Evolutionary conservation across 2,888 invertebrate species (phyloP).

Genomic region (Molorchus minor): DNA sequence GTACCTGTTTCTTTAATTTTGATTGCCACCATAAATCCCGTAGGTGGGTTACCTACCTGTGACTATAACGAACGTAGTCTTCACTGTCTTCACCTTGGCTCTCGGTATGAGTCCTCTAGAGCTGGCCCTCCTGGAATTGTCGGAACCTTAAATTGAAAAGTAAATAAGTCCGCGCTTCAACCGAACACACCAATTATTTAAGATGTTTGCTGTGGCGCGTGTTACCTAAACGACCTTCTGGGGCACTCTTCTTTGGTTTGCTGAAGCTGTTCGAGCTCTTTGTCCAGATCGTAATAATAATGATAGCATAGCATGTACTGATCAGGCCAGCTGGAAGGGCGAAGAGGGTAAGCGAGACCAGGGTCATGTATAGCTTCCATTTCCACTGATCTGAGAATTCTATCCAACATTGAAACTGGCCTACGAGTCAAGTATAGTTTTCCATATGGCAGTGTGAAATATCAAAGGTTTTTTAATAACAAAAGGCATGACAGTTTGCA

Average conservation of each 20-base stretch:
- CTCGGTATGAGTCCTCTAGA: conserved; percentile 92
- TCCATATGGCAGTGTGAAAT: no score
- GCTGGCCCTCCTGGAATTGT: conserved; percentile 77
- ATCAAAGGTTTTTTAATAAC: no score
- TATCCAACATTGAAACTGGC: conserved; percentile 85
- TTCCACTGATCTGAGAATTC: conserved; percentile 75
- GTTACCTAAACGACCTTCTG: conserved; percentile 36
- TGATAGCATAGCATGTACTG: conserved; percentile 85
- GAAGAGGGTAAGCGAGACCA: conserved; percentile 82
- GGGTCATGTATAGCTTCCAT: conserved; percentile 88
- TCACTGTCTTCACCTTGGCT: conserved; percentile 94
- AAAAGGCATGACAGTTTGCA: no score
- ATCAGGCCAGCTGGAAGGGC: conserved; percentile 86
- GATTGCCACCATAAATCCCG: neutral
- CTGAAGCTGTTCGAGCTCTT: conserved; percentile 66
- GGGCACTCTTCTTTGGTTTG: conserved; percentile 31
- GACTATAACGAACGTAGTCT: conserved; percentile 95
- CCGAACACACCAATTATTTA: no score
- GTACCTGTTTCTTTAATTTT: no score
- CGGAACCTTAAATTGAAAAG: conserved; percentile 47
- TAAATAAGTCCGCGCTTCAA: no score
- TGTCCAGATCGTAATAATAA: conserved; percentile 90
- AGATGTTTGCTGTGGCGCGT: conserved; percentile 5
- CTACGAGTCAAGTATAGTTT: no score
- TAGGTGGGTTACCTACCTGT: conserved; percentile 64